phyloP scores from a whole-genome alignment of 1,140 invertebrate species.

The Lithobius niger region DNA sequence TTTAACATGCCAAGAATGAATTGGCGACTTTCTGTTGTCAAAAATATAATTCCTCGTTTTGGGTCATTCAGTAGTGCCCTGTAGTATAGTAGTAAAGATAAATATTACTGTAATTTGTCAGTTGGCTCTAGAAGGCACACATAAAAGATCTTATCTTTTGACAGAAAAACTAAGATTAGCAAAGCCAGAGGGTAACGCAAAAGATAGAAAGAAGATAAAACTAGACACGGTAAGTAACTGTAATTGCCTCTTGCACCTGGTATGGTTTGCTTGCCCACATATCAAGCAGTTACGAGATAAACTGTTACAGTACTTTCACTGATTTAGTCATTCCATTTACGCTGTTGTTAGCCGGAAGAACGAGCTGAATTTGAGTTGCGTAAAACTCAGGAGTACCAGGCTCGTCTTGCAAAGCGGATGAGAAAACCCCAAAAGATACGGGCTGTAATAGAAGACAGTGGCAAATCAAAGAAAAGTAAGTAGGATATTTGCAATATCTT shows the following conservation, averaged over 20 bases:
- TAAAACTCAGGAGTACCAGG: conserved; percentile 61
- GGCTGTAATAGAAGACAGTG: conserved; percentile 32
- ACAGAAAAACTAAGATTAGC: too few species aligned
- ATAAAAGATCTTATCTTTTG: too few species aligned
- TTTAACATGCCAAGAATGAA: too few species aligned
- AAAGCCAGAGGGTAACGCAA: too few species aligned
- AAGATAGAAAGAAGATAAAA: conserved; percentile 17
- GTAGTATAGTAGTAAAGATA: too few species aligned
- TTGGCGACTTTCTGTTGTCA: too few species aligned
- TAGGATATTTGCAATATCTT: too few species aligned
- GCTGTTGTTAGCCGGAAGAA: conserved; percentile 43
- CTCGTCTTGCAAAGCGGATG: conserved; percentile 55
- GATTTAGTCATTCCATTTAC: neutral
- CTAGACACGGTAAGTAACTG: conserved; percentile 19
- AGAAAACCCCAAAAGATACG: conserved; percentile 55
- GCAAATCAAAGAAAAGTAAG: conserved; percentile 6
- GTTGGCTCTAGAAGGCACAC: too few species aligned
- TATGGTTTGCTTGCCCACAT: conserved; percentile 9
- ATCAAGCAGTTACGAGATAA: neutral
- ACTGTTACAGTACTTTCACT: neutral
- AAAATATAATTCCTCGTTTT: too few species aligned
- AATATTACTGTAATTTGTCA: too few species aligned
- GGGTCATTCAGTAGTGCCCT: too few species aligned
- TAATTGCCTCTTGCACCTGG: conserved; percentile 21
- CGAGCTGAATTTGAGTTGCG: conserved; percentile 51